Evolutionary conservation across 2,797 vertebrate genomes (phyloP).

Genomic region (Huso huso): DNA sequence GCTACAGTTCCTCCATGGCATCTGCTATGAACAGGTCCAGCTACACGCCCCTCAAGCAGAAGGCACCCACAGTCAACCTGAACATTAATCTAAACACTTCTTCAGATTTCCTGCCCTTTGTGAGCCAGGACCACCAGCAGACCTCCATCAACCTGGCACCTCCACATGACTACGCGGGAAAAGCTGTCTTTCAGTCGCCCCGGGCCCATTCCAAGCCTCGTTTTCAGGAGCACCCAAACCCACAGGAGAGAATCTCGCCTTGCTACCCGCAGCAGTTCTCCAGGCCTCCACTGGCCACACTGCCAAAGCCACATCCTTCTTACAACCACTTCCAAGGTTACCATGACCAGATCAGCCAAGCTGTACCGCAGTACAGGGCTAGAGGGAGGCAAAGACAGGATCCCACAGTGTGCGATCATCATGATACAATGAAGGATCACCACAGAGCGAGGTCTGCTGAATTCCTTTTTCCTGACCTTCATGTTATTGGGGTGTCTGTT

Average conservation of each 20-base stretch:
- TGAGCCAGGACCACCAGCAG: constrained; percentile 24
- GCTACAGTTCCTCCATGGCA: constrained; percentile 5
- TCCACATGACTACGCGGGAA: constrained; percentile 13
- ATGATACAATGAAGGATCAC: constrained; percentile 26
- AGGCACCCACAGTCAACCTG: constrained; percentile 28
- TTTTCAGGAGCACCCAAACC: neutral
- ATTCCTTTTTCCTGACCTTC: neutral
- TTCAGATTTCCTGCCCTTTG: constrained; percentile 17
- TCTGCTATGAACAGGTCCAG: neutral
- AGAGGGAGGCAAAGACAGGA: constrained; percentile 11
- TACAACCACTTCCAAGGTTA: neutral
- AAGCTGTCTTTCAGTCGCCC: constrained; percentile 9
- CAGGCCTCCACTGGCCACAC: constrained; percentile 9
- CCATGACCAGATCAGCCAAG: constrained; percentile 2
- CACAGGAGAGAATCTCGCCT: neutral
- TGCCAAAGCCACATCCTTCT: constrained; percentile 9
- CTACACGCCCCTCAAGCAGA: constrained; percentile 5
- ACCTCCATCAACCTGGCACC: constrained; percentile 19
- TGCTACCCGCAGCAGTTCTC: constrained; percentile 8
- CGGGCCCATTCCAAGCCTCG: constrained; percentile 6
- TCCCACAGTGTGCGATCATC: constrained; percentile 2
- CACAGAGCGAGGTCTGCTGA: constrained; percentile 10
- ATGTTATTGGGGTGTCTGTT: too few species aligned
- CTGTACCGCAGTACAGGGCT: constrained; percentile 4
- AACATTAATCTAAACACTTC: constrained; percentile 29